Evolutionary conservation across 2,888 invertebrate species (phyloP), one percentile per base, ranked within the genome.

Genomic region (Pammene fasciana): DNA sequence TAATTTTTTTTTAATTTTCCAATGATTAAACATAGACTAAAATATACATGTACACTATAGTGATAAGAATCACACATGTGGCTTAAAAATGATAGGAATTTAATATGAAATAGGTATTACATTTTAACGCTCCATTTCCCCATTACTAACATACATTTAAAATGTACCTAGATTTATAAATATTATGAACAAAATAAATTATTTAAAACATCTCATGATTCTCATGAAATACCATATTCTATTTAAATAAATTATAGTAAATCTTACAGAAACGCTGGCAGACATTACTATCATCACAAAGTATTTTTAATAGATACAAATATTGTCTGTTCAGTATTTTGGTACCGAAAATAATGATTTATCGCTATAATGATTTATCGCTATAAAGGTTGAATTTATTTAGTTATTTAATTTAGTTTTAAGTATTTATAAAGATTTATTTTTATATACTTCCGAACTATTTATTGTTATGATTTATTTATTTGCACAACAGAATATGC

Each of bases 391-490:
- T 80, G 78, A 78, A 75, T 76, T 75, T 75, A 76, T 80, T 78
- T 77, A 72, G 71, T 76, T 73, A 76, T 84, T 85, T 84, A 86
- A 80, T 86, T 87, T 88, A 87, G 79, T 77, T 72, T 76, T 91
- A 91, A 88, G 89, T 91, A 90, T 90, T 90, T 89, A 90, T 87
- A 88, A 85, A 86, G 86, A 86, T 85, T 86, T 89, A 86, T 88
- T 89, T 88, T 87, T 88, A 85, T 87, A 85, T 87, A 81, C 86
- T 87, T 87, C 86, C 84, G 83, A 86, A 78, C 85, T 90, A 89
- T 89, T 90, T 90, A 87, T 85, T 86, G 85, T 82, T 80, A 82
- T 76, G 76, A 75, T 80, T 82, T 83, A 83, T 84, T 82, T 87
- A 86, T 86, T 85, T 77, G 64, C 57, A 52, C 57, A 26, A 54